Conservation (phyloP, 2,888 invertebrate species). For the Lagria hirta region DNA sequence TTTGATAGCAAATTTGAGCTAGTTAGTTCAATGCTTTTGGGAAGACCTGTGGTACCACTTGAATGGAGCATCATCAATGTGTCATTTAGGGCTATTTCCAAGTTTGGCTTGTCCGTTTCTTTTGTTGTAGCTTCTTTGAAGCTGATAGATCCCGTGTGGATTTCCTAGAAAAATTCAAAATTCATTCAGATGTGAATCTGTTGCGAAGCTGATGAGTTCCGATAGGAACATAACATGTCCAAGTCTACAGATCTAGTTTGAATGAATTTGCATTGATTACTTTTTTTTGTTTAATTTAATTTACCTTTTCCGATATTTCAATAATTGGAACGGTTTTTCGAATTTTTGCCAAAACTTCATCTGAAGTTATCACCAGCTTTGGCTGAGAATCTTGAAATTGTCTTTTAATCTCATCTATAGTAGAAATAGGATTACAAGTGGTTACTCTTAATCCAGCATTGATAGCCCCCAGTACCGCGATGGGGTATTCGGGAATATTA, state of each 20-base stretch:
- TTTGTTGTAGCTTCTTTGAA: conserved; percentile 59
- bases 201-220: too few species aligned
- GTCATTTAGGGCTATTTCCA: conserved; percentile 58
- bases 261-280: too few species aligned
- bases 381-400: too few species aligned
- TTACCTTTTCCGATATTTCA: too few species aligned
- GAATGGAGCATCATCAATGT: conserved; percentile 74
- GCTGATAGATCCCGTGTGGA: conserved; percentile 50
- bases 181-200: too few species aligned
- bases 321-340: too few species aligned
- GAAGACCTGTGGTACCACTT: conserved; percentile 80
- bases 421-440: conserved; percentile 72
- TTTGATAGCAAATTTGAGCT: conserved; percentile 43
- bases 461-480: conserved; percentile 64
- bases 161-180: too few species aligned
- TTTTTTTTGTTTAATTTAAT: too few species aligned
- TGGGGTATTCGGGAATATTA: conserved; percentile 71
- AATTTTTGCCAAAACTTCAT: too few species aligned
- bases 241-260: too few species aligned
- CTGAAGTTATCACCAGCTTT: conserved; percentile 1
- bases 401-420: conserved; percentile 69
- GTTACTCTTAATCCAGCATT: conserved; percentile 70
- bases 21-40: conserved; percentile 71
- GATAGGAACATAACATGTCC: too few species aligned
- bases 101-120: conserved; percentile 56